Percentiles rank a stretch among this genome's conserved stretches.
These are phyloP conservation scores for Hirtodrosophila duncani DNA, from an alignment of 2,888 invertebrate species.

Conservation along the genomic window DNA sequence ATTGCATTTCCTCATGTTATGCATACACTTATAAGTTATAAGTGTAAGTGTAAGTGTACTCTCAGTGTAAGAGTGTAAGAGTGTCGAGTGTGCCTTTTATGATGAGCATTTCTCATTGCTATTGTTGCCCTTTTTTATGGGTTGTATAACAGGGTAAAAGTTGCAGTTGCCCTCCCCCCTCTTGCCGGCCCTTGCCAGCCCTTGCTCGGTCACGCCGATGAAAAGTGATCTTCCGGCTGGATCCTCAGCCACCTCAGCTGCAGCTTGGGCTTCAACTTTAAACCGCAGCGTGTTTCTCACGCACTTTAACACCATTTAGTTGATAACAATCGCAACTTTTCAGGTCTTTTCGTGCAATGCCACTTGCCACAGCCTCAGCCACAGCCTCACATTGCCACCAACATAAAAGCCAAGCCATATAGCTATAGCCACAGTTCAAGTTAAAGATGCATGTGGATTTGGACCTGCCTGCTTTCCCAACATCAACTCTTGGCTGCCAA, in stretches of 20 bases:
- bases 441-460: slow-evolving; percentile 18
- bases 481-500: too few species aligned
- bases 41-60: too few species aligned
- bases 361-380: slow-evolving; percentile 45
- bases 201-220: not conserved
- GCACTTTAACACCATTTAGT: slow-evolving; percentile 73
- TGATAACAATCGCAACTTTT: slow-evolving; percentile 64
- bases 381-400: not conserved
- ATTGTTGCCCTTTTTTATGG: slow-evolving; percentile 46
- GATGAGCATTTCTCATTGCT: slow-evolving; percentile 29
- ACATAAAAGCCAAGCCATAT: slow-evolving; percentile 2
- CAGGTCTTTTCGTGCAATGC: slow-evolving; percentile 49
- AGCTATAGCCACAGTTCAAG: slow-evolving; percentile 16
- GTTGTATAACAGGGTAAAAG: slow-evolving; percentile 60
- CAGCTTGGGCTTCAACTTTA: slow-evolving; percentile 20
- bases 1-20: slow-evolving; percentile 47
- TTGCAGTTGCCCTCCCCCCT: slow-evolving; percentile 42
- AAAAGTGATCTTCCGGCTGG: slow-evolving; percentile 12
- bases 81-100: slow-evolving; percentile 17
- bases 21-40: slow-evolving; percentile 33
- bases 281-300: slow-evolving; percentile 67
- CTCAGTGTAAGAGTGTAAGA: too few species aligned
- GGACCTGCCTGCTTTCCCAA: too few species aligned
- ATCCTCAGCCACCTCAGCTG: slow-evolving; percentile 26
- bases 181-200: slow-evolving; percentile 14